Base-by-base conservation (phyloP, 2,888 invertebrate species). In the Brenthis ino region DNA sequence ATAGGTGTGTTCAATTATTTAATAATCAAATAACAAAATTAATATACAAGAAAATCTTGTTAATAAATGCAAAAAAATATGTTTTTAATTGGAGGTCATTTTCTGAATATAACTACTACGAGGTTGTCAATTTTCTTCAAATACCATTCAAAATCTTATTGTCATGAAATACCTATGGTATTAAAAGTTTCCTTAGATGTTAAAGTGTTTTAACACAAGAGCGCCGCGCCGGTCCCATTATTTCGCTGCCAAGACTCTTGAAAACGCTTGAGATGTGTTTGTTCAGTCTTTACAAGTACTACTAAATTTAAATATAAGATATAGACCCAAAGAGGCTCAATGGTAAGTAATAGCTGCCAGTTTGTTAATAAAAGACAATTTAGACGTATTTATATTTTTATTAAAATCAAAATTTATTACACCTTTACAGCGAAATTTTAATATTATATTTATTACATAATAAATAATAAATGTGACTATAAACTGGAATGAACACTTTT, bases 401-500 rank as follows among this genome's bases (percentile, higher is more conserved):
- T 91, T 85, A 84, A 89, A 89, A 86, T 82, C 86, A 89, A 88
- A 84, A 85, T 85, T 89, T 87, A 87, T 87, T 91, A 91, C 89
- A 89, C 83, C 77, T 88, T 89, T 91, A 90, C 90, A 89, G 82
- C 85, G 83, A 86, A 85, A 82, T 84, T 82, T 85, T 80, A 86
- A 82, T 86, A 84, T 85, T 84, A 85, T 79, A 85, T 80, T 70
- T 67, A 69, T 85, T 83, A 83, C 77, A 77, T 63, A 20, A 53
- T 79, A 81, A 85, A 89, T 89, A 92, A 90, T 89, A 93, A 92
- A 93, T 93, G 93, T 93, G 93, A 93, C 93, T 86, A 78, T 86
- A 88, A 89, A 89, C 87, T 74, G 58, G 68, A 72, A 72, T 74
- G 66, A 76, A 77, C 71, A 74, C 69, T 67, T 75, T 64, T 65